A percentile compares a stretch with the other conserved stretches of the same genome.
These are phyloP conservation scores for Trileptium ribeirensis DNA, from an alignment of 2,888 invertebrate species.

Conservation along the genomic window DNA sequence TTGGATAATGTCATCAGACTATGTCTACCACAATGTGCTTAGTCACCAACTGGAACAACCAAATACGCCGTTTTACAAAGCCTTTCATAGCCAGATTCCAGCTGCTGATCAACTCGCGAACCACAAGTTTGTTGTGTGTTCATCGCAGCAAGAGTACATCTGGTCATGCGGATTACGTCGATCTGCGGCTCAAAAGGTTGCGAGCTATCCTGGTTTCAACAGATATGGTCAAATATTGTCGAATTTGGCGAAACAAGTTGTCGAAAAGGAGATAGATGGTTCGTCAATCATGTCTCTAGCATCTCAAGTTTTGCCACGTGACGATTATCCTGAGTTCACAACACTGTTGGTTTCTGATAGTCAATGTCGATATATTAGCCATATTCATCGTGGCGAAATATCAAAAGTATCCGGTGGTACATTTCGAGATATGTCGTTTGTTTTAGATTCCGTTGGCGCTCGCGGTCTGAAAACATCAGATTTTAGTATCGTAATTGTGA, in stretches of 20 bases:
- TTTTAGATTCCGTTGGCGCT: neutral
- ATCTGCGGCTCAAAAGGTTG: neutral
- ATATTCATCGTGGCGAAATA: neutral
- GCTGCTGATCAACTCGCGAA: neutral
- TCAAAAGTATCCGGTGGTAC: neutral
- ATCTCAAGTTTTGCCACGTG: neutral
- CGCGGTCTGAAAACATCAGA: neutral
- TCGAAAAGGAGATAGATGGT: neutral
- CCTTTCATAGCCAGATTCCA: neutral
- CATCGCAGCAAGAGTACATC: neutral
- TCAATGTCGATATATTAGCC: neutral
- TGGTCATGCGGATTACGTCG: conserved; percentile 11
- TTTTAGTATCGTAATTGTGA: neutral
- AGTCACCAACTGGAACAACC: neutral
- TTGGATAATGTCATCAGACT: neutral
- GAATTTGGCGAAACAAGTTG: neutral
- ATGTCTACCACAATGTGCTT: neutral
- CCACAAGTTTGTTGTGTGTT: conserved; percentile 15
- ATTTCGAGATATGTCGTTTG: neutral
- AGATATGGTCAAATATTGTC: neutral
- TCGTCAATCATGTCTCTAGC: neutral
- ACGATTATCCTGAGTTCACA: neutral
- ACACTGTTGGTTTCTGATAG: neutral
- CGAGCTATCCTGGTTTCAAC: conserved; percentile 11
- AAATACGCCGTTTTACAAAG: neutral